Percentiles rank a stretch among this genome's conserved stretches.
Evolutionary conservation across 2,888 invertebrate genomes (phyloP).

Genomic region (Chrysina gloriosa): DNA sequence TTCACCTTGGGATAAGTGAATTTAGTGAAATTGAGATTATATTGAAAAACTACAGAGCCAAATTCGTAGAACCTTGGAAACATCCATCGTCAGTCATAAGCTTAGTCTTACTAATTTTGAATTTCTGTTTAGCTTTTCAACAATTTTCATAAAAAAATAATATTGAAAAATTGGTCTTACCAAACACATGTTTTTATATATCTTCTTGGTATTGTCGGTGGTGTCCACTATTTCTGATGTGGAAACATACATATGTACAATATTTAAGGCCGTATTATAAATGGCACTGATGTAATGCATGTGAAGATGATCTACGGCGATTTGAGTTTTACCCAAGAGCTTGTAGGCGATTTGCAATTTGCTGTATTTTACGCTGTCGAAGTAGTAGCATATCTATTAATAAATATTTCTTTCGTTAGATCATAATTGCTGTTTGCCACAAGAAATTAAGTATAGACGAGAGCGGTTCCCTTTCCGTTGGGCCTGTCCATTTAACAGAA

Average conservation of each 20-base stretch:
- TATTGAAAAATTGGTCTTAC: slow-evolving; percentile 61
- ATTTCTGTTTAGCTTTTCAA: too few species aligned
- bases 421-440: too few species aligned
- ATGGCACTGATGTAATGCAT: slow-evolving; percentile 96
- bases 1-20: too few species aligned
- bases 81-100: too few species aligned
- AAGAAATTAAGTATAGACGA: too few species aligned
- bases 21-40: too few species aligned
- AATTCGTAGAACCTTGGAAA: too few species aligned
- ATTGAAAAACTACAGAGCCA: too few species aligned
- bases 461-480: too few species aligned
- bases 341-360: slow-evolving; percentile 90
- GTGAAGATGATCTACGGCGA: slow-evolving; percentile 88
- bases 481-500: too few species aligned
- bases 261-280: slow-evolving; percentile 78
- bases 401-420: too few species aligned
- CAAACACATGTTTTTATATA: slow-evolving; percentile 86
- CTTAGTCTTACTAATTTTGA: too few species aligned
- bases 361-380: slow-evolving; percentile 82
- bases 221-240: slow-evolving; percentile 58
- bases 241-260: slow-evolving; percentile 67
- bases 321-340: slow-evolving; percentile 89
- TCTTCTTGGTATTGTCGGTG: slow-evolving; percentile 70
- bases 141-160: background rate
- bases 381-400: slow-evolving; percentile 72